A percentile compares a stretch with the other conserved stretches of the same genome.
These are phyloP conservation scores for Malacoraja senta DNA, from an alignment of 2,797 vertebrate genomes.

Conservation along the genomic window DNA sequence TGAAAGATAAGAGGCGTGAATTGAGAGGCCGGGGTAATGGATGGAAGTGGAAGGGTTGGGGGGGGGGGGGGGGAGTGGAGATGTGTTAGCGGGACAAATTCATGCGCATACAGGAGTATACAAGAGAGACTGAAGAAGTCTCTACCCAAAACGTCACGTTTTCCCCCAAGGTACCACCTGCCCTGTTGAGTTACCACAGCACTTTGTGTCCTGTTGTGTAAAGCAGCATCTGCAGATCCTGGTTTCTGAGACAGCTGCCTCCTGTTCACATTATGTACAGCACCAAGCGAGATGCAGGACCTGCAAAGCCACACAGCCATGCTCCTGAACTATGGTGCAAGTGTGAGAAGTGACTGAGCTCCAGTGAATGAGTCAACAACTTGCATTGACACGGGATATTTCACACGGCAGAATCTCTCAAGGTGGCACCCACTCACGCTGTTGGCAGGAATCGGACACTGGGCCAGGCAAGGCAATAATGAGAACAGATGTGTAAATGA, in stretches of 20 bases:
- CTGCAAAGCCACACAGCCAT: neutral
- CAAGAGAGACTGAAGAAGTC: too few species aligned
- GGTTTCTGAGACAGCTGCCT: too few species aligned
- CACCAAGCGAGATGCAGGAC: neutral
- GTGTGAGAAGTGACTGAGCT: too few species aligned
- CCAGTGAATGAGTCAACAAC: neutral
- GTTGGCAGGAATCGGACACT: neutral
- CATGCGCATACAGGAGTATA: too few species aligned
- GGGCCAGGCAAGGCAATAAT: neutral
- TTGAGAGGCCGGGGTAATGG: too few species aligned
- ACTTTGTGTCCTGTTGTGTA: neutral
- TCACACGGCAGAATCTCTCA: neutral
- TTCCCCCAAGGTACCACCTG: neutral
- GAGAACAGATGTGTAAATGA: neutral
- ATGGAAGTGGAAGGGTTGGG: neutral
- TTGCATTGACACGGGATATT: neutral
- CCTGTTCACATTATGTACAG: neutral
- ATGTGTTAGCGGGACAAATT: too few species aligned
- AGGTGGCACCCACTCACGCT: too few species aligned
- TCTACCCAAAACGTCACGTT: too few species aligned
- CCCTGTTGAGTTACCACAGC: neutral
- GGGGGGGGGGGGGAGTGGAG: neutral
- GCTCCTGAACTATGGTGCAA: too few species aligned
- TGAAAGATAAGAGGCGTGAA: too few species aligned
- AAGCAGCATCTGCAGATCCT: too few species aligned